Base-by-base conservation (phyloP, 2,888 invertebrate genomes). In the Mythimna loreyi region DNA sequence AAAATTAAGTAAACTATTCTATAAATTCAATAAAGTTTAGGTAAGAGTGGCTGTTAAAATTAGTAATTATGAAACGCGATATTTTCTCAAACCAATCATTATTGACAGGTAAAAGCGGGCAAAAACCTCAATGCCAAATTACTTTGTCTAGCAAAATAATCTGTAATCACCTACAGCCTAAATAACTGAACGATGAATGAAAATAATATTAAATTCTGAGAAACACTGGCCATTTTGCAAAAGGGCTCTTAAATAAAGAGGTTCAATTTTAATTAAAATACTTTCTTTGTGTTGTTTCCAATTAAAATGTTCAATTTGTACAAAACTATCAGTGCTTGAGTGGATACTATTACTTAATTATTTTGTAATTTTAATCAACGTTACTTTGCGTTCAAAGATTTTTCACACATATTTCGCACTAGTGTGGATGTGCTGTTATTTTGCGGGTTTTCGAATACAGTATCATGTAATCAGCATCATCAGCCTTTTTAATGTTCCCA, bases 261-360 rank as follows among this genome's bases (percentile, higher is more conserved):
- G n/a, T 64, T 21, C 33, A 23, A 43, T 52, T 72, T 78, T 60
- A 72, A 75, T 75, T 64, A 57, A 72, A 75, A 72, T 61, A 53
- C 73, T 75, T 64, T 64, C 64, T 64, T 78, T 64, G 64, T 64
- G 56, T 57, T 64, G 64, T 60, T 60, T 57, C 63, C 59, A 72
- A 72, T 60, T 61, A 72, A 59, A 76, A 52, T 50, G 11, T 56
- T 57, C 30, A 64, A 63, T 63, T 45, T 56, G 47, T 40, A 47
- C 33, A 64, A 56, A 59, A 75, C 78, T 72, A 72, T 60, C n/a
- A 23, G 56, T 50, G 45, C 52, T 64, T 50, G 45, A 57, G 72
- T 57, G 19, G 21, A 25, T 67, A 25, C 23, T 45, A 59, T 25
- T 28, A 21, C 47, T 78, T 72, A 58, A 65, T 78, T 61, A 78